Base-by-base conservation (phyloP, 2,888 invertebrate genomes). In the Phyto melanocephala region DNA sequence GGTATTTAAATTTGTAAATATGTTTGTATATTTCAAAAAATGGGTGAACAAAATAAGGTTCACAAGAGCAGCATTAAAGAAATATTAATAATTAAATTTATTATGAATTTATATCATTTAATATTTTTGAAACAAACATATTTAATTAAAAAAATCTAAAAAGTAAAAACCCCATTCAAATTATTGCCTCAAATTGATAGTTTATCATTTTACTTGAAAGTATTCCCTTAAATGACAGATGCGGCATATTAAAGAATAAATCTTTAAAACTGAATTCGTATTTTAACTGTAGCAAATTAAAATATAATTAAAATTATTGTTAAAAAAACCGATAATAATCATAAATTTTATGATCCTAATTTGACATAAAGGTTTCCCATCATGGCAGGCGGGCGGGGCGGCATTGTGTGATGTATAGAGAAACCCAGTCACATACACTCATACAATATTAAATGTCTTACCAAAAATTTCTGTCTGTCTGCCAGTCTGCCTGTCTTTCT, bases 311-410 rank as follows among this genome's bases (percentile, higher is more conserved):
- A 62, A 77, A 70, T 70, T 77, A 62, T 70, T 77, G 62, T 45
- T 68, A 70, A 77, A n/a, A n/a, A 62, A 70, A 37, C 45, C 62
- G 54, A 77, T 54, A 54, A 70, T 62, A 77, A 77, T 63, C 77
- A 77, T 63, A 77, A 62, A 77, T 77, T 77, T 77, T 70, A 77
- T 77, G 62, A 70, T 62, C 35, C 70, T 54, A 77, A 77, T 77
- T 62, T 77, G 54, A 62, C 17, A 45, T 24, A n/a, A 77, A 77
- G 52, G 77, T 70, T 70, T 77, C 45, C 45, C 77, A 63, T 67
- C 28, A 13, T 28, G 11, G 67, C 52, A 65, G 65, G 54, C 54
- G 20, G 56, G 47, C 74, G 56, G n/a, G 54, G 60, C 77, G 77
- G 77, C 45, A n/a, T 77, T 62, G 13, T 77, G 24, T 77, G 70